Percentiles rank a stretch among this genome's conserved stretches.
Evolutionary conservation across 2,888 invertebrate species (phyloP).

Genomic region (Apeira syringaria): DNA sequence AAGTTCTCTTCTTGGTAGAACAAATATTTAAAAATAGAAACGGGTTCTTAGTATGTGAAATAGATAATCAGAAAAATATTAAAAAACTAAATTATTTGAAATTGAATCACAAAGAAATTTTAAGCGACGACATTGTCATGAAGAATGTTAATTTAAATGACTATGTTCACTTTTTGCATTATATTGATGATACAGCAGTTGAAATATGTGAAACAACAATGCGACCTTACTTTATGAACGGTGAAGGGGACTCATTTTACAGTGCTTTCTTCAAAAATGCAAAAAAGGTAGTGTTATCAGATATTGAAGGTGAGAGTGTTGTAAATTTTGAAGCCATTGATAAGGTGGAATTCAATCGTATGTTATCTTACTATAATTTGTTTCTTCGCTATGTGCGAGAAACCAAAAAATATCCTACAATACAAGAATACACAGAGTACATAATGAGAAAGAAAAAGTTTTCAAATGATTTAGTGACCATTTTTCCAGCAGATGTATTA

Average conservation of each 20-base stretch:
- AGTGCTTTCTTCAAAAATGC: too few species aligned
- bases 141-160: constrained; percentile 40
- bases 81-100: constrained; percentile 18
- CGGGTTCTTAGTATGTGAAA: constrained; percentile 42
- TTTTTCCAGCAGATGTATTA: constrained; percentile 5
- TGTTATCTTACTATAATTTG: too few species aligned
- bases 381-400: too few species aligned
- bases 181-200: constrained; percentile 13
- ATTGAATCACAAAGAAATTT: constrained; percentile 33
- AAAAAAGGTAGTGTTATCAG: too few species aligned
- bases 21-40: constrained; percentile 41
- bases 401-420: too few species aligned
- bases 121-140: constrained; percentile 29
- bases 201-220: constrained; percentile 25
- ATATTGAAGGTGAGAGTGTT: too few species aligned
- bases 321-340: too few species aligned
- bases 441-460: constrained; percentile 12
- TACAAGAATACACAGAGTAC: constrained; percentile 18
- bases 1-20: constrained; percentile 36
- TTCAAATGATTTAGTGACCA: constrained; percentile 9
- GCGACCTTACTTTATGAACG: too few species aligned
- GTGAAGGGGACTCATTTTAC: too few species aligned
- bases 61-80: constrained; percentile 29
- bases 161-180: constrained; percentile 36
- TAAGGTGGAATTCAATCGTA: too few species aligned